Evolutionary conservation across 2,797 vertebrate species (phyloP).

Genomic region (Tragopan temminckii): DNA sequence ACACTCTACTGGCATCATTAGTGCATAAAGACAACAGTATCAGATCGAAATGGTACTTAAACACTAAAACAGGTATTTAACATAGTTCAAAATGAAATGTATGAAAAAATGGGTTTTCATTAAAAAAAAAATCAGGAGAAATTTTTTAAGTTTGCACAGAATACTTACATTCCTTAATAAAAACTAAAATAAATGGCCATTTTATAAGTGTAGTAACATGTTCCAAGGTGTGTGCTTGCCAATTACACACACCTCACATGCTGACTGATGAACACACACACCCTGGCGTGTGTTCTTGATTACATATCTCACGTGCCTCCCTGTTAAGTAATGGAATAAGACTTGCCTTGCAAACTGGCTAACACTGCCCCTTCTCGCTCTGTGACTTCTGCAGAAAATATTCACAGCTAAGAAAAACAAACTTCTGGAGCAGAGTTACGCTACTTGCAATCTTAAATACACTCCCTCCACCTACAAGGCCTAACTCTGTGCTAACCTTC

Average conservation of each 20-base stretch:
- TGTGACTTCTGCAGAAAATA: conserved; percentile 43
- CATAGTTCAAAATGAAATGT: background rate
- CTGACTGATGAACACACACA: conserved; percentile 71
- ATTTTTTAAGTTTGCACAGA: conserved; percentile 17
- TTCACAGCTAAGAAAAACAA: conserved; percentile 41
- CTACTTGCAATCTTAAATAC: background rate
- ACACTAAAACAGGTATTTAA: conserved; percentile 10
- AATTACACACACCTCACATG: conserved; percentile 58
- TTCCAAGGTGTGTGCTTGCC: conserved; percentile 67
- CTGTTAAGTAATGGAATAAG: conserved; percentile 71
- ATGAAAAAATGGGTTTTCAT: background rate
- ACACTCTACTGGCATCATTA: background rate
- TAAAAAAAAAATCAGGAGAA: background rate
- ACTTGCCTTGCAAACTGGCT: conserved; percentile 36
- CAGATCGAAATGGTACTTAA: conserved; percentile 4
- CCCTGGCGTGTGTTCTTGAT: conserved; percentile 61
- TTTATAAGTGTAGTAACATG: conserved; percentile 68
- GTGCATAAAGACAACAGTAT: background rate
- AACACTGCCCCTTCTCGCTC: background rate
- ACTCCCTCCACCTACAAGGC: background rate
- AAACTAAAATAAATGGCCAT: conserved; percentile 60
- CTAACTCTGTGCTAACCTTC: background rate
- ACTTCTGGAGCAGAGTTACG: background rate
- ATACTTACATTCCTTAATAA: conserved; percentile 51
- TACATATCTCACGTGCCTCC: conserved; percentile 65